Conservation (phyloP, 2,113 vertebrate genomes). For the Micronisus gabar region DNA sequence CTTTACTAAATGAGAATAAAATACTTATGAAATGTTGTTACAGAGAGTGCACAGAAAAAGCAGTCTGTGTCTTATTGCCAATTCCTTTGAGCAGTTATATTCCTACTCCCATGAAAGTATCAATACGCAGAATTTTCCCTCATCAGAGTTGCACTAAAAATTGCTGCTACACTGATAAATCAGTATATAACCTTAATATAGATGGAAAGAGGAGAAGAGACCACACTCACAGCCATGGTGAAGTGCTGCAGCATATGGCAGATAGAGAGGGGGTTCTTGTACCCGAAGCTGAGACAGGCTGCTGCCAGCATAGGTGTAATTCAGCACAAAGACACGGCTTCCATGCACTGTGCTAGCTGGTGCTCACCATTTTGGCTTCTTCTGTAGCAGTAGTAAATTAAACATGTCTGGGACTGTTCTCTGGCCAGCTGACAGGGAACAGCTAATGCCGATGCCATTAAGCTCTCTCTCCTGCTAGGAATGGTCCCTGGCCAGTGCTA, state of each 20-base stretch:
- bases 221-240: not conserved
- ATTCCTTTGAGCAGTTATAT: not conserved
- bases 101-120: not conserved
- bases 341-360: not conserved
- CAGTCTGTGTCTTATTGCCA: not conserved
- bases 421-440: conserved; percentile 18
- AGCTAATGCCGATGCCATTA: conserved; percentile 6
- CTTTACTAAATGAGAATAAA: conserved; percentile 35
- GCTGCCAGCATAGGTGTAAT: not conserved
- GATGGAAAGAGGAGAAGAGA: not conserved
- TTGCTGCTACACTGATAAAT: not conserved
- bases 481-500: not conserved
- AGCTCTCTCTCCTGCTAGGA: not conserved
- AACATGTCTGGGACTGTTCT: not conserved
- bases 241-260: not conserved
- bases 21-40: conserved; percentile 38
- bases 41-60: not conserved
- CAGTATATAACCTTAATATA: not conserved
- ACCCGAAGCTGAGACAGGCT: not conserved
- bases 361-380: not conserved
- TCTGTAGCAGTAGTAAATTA: not conserved
- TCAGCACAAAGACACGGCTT: not conserved
- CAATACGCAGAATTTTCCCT: not conserved
- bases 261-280: not conserved
- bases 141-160: not conserved